phyloP scores from a whole-genome alignment of 2,113 vertebrate genomes.

The Danio rerio region GRCz12tu NC_133180.1:23521001-23521500 shows the following conservation, averaged over 20 bases:
- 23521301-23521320: neutral
- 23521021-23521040: no score
- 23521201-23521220: neutral
- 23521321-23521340: neutral
- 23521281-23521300: neutral
- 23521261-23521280: neutral
- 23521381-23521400: conserved; percentile 8
- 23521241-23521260: neutral
- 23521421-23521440: neutral
- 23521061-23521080: no score
- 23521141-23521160: no score
- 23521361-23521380: conserved; percentile 24
- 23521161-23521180: no score
- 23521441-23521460: no score
- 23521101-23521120: no score
- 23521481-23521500: neutral
- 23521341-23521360: neutral
- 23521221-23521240: neutral
- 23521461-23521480: no score
- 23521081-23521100: no score
- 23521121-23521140: no score
- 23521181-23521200: neutral
- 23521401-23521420: neutral
- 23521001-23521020: no score
- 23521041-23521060: no score